Evolutionary conservation across 2,113 vertebrate species (phyloP), one percentile per base, ranked within the genome.

Genomic region (Aphyosemion australe): DNA sequence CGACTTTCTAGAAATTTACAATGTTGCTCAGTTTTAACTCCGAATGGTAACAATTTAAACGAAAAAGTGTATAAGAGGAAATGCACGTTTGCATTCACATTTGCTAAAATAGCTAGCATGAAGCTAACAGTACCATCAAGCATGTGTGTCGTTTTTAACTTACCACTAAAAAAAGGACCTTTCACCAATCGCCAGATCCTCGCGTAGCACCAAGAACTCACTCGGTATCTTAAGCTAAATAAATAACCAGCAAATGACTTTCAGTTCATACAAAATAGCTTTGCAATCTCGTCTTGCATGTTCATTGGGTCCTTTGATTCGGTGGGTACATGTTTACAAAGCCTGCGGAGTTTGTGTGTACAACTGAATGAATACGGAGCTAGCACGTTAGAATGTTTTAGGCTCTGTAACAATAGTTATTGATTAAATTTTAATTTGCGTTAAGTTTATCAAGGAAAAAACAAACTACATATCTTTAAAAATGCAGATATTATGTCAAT

Each of bases 271-370:
- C n/a, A 46, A 51, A 20, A 42, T 34, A 45, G 47, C 65, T 46
- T 26, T 63, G 21, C 37, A 12, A 20, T 54, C 75, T 79, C 77
- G 75, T 78, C 74, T 45, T n/a, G 34, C 4, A 39, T 54, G 51
- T 4, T 43, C 14, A 6, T 11, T 32, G 79, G 87, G 87, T 87
- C 87, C 85, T 82, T 14, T 4, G 4, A 46, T 8, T 37, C 10
- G 41, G 51, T 50, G 56, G 56, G 26, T 57, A 45, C 47, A 45
- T 70, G 56, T 67, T 60, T 59, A 56, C 18, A 49, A 63, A 3
- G 11, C 26, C 20, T 12, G 8, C 21, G 8, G 20, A 15, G 42
- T 58, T 6, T 10, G 8, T 48, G 32, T 32, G 21, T n/a, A 1
- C 8, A n/a, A 18, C 11, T 43, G 6, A 20, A 11, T 13, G 0